Percentiles rank a stretch among this genome's conserved stretches.
Conservation (phyloP, 1,140 invertebrate species). For the Drosophila suzukii region DNA sequence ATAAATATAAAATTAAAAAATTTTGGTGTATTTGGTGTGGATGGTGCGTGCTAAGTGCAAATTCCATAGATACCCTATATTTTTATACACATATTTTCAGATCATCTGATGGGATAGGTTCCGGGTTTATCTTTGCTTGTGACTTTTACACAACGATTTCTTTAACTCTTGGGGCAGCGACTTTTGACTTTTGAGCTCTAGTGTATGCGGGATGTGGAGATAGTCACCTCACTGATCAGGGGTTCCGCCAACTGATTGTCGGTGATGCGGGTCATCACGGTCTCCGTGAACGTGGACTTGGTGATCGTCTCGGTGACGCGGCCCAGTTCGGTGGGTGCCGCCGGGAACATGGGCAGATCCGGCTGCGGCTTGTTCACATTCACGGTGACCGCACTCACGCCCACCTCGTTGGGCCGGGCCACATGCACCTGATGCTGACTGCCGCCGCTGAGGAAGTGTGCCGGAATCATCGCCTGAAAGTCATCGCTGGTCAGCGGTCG, state of each 20-base stretch:
- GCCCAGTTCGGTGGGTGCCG: constrained; percentile 92
- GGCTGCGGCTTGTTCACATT: constrained; percentile 90
- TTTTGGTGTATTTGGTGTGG: constrained; percentile 44
- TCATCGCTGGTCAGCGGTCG: constrained; percentile 95
- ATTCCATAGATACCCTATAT: constrained; percentile 23
- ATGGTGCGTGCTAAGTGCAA: constrained; percentile 43
- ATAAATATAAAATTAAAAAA: constrained; percentile 19
- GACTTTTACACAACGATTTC: constrained; percentile 43
- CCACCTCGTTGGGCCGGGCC: constrained; percentile 81
- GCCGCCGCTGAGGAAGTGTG: constrained; percentile 90
- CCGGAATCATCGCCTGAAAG: constrained; percentile 96
- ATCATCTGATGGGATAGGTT: not conserved
- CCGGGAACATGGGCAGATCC: constrained; percentile 90
- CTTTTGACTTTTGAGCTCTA: constrained; percentile 58
- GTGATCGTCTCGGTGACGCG: constrained; percentile 96
- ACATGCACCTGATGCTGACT: constrained; percentile 83
- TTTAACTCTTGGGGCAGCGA: constrained; percentile 28
- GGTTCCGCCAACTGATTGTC: constrained; percentile 94
- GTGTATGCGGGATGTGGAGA: constrained; percentile 82
- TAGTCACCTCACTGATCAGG: constrained; percentile 93
- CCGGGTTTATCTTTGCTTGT: constrained; percentile 4
- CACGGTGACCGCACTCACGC: constrained; percentile 87
- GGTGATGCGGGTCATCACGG: constrained; percentile 95
- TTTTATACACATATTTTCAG: not conserved
- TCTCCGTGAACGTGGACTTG: constrained; percentile 97